Conservation (phyloP, 2,888 invertebrate species). For the Ennomos fuscantarius region DNA sequence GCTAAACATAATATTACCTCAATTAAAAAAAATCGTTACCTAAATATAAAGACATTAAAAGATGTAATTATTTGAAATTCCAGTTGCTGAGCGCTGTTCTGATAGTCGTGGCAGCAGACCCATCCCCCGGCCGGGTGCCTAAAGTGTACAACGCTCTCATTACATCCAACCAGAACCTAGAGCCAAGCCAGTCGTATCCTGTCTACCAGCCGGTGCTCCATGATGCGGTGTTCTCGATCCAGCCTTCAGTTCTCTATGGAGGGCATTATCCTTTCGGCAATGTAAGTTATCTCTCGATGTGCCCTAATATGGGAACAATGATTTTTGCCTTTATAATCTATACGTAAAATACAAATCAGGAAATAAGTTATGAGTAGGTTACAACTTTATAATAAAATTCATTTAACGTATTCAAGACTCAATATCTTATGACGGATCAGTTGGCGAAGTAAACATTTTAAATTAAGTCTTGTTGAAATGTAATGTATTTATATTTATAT, state of each 20-base stretch:
- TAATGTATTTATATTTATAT: too few relatives aligned
- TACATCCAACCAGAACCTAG: slow-evolving; percentile 90
- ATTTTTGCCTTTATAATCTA: too few relatives aligned
- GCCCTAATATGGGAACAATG: too few relatives aligned
- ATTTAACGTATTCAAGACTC: too few relatives aligned
- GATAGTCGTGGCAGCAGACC: slow-evolving; percentile 52
- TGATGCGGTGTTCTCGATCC: slow-evolving; percentile 81
- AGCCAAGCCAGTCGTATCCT: slow-evolving; percentile 90
- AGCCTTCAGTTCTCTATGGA: slow-evolving; percentile 67
- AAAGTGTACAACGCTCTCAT: slow-evolving; percentile 93
- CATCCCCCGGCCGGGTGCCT: slow-evolving; percentile 86
- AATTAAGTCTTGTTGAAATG: too few relatives aligned
- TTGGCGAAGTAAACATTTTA: too few relatives aligned
- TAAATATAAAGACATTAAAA: too few relatives aligned
- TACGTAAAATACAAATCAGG: too few relatives aligned
- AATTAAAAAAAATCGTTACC: too few relatives aligned
- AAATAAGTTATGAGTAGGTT: too few relatives aligned
- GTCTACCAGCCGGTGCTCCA: slow-evolving; percentile 90
- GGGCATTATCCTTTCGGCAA: slow-evolving; percentile 65
- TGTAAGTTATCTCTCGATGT: slow-evolving; percentile 50
- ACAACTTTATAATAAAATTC: too few relatives aligned
- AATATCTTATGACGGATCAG: too few relatives aligned
- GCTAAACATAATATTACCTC: background rate
- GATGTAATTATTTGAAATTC: slow-evolving; percentile 37
- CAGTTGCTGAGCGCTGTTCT: slow-evolving; percentile 64